Evolutionary conservation across 2,113 vertebrate species (phyloP).

Genomic region (Lycaon pictus): DNA sequence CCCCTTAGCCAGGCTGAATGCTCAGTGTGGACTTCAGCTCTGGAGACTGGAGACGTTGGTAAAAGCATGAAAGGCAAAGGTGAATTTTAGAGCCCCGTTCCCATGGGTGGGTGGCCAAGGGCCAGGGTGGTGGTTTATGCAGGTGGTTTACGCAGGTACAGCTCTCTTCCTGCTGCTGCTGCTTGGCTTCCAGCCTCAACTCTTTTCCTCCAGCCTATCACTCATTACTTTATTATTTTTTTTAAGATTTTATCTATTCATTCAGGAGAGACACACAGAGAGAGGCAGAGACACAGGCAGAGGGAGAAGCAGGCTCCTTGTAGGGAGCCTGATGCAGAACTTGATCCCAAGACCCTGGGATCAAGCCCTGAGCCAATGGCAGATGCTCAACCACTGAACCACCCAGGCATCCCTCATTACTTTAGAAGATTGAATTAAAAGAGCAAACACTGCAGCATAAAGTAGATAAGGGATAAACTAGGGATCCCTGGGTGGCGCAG

Average conservation of each 20-base stretch:
- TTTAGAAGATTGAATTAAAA: not conserved
- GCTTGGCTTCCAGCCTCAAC: not conserved
- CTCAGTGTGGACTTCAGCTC: not conserved
- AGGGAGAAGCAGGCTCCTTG: too few relatives aligned
- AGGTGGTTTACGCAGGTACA: too few relatives aligned
- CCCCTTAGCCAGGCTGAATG: not conserved
- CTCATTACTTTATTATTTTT: too few relatives aligned
- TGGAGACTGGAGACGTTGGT: not conserved
- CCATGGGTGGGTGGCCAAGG: accelerated
- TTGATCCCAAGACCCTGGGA: too few relatives aligned
- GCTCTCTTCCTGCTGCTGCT: not conserved
- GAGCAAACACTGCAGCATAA: not conserved
- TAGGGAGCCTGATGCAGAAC: too few relatives aligned
- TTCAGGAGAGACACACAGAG: too few relatives aligned
- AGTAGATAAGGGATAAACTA: not conserved
- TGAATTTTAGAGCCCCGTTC: not conserved
- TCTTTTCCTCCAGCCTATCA: not conserved
- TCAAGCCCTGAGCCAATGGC: too few relatives aligned
- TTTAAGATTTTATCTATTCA: too few relatives aligned
- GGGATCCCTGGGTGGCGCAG: too few relatives aligned
- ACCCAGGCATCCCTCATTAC: not conserved
- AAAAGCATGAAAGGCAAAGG: not conserved
- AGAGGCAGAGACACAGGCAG: too few relatives aligned
- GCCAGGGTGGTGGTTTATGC: accelerated
- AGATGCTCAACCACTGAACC: too few relatives aligned